These are phyloP conservation scores for Caradrina clavipalpis DNA, from an alignment of 2,888 invertebrate genomes.

Conservation along the genomic window DNA sequence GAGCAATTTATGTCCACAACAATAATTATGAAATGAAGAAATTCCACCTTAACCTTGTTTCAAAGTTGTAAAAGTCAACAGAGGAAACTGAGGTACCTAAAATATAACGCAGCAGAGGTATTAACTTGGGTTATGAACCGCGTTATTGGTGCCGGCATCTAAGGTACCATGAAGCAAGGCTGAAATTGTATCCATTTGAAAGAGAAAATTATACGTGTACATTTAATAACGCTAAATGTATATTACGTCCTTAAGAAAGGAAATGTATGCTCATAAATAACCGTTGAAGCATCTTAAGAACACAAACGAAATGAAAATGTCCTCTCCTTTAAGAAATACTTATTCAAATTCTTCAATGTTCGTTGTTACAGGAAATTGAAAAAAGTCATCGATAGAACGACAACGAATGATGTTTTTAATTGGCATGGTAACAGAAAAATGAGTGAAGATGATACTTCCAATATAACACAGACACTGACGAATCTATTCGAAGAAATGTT, in stretches of 20 bases:
- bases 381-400: constrained; percentile 12
- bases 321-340: not conserved
- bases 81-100: not conserved
- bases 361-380: constrained; percentile 67
- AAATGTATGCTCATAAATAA: constrained; percentile 3
- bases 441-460: constrained; percentile 77
- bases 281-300: not conserved
- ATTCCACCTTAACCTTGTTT: constrained; percentile 1
- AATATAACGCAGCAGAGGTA: constrained; percentile 9
- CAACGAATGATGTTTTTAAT: constrained; percentile 42
- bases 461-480: constrained; percentile 84
- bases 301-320: not conserved
- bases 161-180: not conserved
- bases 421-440: constrained; percentile 67
- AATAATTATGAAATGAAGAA: constrained; percentile 16
- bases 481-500: constrained; percentile 86
- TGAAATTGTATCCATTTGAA: constrained; percentile 1
- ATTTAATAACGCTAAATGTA: not conserved
- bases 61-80: constrained; percentile 8
- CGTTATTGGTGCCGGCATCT: constrained; percentile 7
- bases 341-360: constrained; percentile 28
- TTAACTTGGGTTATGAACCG: constrained; percentile 21
- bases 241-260: not conserved
- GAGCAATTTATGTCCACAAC: not conserved
- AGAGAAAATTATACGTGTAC: not conserved